Evolutionary conservation across 2,797 vertebrate genomes (phyloP).

Genomic region (Betta splendens): DNA sequence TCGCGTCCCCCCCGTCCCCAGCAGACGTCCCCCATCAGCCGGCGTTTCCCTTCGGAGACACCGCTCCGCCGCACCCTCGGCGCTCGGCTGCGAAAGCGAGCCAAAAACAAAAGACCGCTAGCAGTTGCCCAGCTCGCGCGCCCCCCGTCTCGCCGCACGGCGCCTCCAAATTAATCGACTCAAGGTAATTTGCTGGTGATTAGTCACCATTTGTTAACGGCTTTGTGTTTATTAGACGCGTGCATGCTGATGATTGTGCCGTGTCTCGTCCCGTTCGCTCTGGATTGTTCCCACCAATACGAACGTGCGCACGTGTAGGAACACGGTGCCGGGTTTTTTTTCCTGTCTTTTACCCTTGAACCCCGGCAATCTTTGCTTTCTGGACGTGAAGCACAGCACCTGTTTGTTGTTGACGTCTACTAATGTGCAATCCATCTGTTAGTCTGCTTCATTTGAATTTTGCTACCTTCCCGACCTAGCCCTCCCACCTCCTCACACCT

Average conservation of each 20-base stretch:
- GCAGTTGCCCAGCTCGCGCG: constrained; percentile 34
- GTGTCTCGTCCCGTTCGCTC: constrained; percentile 19
- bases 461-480: constrained; percentile 46
- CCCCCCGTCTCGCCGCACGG: constrained; percentile 30
- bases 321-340: constrained; percentile 29
- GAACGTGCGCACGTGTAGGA: constrained; percentile 26
- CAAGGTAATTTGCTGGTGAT: constrained; percentile 70
- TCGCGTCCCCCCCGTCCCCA: constrained; percentile 27
- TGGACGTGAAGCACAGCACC: constrained; percentile 39
- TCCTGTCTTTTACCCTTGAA: constrained; percentile 63
- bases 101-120: constrained; percentile 61
- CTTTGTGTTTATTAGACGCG: constrained; percentile 55
- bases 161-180: constrained; percentile 45
- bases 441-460: constrained; percentile 65
- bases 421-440: constrained; percentile 71
- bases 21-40: constrained; percentile 28
- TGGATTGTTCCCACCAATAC: constrained; percentile 20
- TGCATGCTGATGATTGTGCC: constrained; percentile 46
- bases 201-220: constrained; percentile 54
- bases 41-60: constrained; percentile 41
- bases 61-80: constrained; percentile 32
- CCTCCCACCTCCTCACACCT: constrained; percentile 15
- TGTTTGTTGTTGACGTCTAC: constrained; percentile 68
- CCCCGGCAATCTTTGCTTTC: constrained; percentile 36
- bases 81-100: constrained; percentile 29